Evolutionary conservation across 2,797 vertebrate genomes (phyloP).

Genomic region (Notolepis coatsorum): DNA sequence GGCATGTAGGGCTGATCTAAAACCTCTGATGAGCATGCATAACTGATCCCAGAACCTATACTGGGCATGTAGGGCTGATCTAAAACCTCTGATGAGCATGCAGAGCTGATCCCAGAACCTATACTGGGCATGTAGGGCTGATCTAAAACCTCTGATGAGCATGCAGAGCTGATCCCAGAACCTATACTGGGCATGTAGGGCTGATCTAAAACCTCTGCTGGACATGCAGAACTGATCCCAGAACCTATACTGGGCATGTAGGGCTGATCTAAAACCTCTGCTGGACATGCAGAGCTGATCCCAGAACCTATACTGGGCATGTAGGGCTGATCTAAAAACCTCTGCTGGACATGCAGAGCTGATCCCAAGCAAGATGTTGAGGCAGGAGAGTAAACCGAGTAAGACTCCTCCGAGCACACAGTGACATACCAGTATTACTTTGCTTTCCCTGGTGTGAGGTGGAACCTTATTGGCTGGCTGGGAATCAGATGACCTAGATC

Average conservation of each 20-base stretch:
- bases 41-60: slow-evolving; percentile 8
- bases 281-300: too few relatives aligned
- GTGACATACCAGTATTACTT: slow-evolving; percentile 16
- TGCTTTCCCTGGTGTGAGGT: slow-evolving; percentile 10
- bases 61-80: background rate
- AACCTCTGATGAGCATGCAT: slow-evolving; percentile 12
- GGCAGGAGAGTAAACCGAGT: slow-evolving; percentile 22
- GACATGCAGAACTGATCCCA: too few relatives aligned
- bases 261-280: slow-evolving; percentile 8
- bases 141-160: slow-evolving; percentile 1
- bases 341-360: background rate
- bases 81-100: slow-evolving; percentile 10
- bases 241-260: slow-evolving; percentile 9
- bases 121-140: slow-evolving; percentile 4
- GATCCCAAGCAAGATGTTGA: slow-evolving; percentile 20
- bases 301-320: slow-evolving; percentile 1
- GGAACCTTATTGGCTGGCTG: slow-evolving; percentile 21
- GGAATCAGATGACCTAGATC: slow-evolving; percentile 26
- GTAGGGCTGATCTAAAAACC: background rate
- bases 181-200: slow-evolving; percentile 7
- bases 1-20: slow-evolving; percentile 1
- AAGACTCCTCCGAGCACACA: slow-evolving; percentile 15
- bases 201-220: slow-evolving; percentile 2
- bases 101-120: slow-evolving; percentile 8
- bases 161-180: too few relatives aligned